Evolutionary conservation across 1,140 invertebrate species (phyloP).

Genomic region (Latrodectus geometricus): DNA sequence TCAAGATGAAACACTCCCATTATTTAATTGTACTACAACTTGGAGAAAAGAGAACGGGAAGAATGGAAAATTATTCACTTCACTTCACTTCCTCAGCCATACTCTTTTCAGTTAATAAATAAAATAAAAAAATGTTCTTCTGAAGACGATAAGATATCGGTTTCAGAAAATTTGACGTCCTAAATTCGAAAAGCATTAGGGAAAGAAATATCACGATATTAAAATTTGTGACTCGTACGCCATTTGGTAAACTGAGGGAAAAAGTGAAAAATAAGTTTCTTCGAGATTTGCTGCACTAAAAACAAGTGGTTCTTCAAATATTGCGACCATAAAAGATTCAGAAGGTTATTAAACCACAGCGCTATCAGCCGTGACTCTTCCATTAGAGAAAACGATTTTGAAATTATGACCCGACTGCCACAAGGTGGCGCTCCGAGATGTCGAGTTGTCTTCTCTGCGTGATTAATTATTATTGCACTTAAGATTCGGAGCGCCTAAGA

Average conservation of each 20-base stretch:
- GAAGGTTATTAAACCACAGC: slow-evolving; percentile 45
- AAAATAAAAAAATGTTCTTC: slow-evolving; percentile 7
- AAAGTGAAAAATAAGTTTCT: slow-evolving; percentile 14
- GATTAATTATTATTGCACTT: slow-evolving; percentile 44
- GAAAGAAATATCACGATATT: slow-evolving; percentile 58
- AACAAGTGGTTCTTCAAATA: background rate
- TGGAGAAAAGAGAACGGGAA: background rate
- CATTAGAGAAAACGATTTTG: slow-evolving; percentile 46
- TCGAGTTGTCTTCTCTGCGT: slow-evolving; percentile 21
- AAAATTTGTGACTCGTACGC: slow-evolving; percentile 6
- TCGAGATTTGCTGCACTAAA: slow-evolving; percentile 52
- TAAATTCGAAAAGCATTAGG: slow-evolving; percentile 22
- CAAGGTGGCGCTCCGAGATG: slow-evolving; percentile 39
- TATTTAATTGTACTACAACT: slow-evolving; percentile 25
- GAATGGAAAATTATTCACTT: slow-evolving; percentile 43
- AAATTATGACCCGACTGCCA: slow-evolving; percentile 19
- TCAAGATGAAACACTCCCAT: background rate
- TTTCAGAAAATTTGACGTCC: slow-evolving; percentile 18
- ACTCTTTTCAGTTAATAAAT: no score
- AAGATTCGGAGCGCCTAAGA: background rate
- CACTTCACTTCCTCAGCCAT: background rate
- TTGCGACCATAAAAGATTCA: slow-evolving; percentile 42
- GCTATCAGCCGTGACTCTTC: slow-evolving; percentile 22
- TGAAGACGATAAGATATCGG: background rate
- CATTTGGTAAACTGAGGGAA: slow-evolving; percentile 30